phyloP scores from a whole-genome alignment of 2,113 vertebrate genomes.

The Myocastor coypus region DNA sequence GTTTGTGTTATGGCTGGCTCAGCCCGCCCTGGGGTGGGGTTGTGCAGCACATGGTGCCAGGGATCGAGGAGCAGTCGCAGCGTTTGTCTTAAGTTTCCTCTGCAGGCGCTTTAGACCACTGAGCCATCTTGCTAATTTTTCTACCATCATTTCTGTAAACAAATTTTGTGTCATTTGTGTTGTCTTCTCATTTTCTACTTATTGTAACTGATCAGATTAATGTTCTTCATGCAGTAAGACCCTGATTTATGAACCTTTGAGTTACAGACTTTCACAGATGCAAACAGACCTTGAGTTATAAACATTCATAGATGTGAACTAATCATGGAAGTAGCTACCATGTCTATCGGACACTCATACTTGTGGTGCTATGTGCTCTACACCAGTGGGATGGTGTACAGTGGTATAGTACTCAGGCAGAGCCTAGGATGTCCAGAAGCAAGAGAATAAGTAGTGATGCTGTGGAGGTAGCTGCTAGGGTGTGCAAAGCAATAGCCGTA shows the following conservation, averaged over 20 bases:
- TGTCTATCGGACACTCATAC: not conserved
- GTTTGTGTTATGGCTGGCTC: no score
- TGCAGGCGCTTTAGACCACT: no score
- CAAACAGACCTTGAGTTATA: not conserved
- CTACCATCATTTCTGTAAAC: not conserved
- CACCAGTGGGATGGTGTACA: not conserved
- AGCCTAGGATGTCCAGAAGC: not conserved
- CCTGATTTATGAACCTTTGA: not conserved
- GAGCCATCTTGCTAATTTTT: no score
- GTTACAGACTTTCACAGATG: not conserved
- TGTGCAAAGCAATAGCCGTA: not conserved
- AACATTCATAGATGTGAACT: not conserved
- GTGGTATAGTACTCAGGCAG: not conserved
- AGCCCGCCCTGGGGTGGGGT: no score
- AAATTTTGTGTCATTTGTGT: not conserved
- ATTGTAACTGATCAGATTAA: not conserved
- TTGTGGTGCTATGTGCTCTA: not conserved
- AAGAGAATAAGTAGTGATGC: not conserved
- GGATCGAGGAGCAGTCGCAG: no score
- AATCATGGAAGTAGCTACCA: not conserved
- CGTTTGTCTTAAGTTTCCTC: no score
- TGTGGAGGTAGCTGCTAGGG: not conserved
- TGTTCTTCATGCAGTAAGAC: not conserved
- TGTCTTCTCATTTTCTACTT: not conserved
- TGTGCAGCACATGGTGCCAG: no score